phyloP scores from a whole-genome alignment of 2,113 vertebrate species.

The Plotosus lineatus region DNA sequence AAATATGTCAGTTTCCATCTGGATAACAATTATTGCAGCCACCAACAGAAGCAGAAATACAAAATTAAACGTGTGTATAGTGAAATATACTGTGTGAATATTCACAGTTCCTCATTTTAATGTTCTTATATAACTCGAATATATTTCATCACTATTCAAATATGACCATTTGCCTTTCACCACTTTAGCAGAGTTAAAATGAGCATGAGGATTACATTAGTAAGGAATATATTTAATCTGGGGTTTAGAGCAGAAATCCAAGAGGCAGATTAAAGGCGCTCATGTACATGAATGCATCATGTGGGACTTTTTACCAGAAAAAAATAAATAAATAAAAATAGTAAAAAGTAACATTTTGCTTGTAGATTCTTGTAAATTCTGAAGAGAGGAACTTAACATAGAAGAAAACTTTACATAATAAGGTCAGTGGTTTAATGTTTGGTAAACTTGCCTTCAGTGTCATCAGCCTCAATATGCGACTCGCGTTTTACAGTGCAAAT shows the following conservation, averaged over 20 bases:
- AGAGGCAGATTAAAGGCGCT: conserved; percentile 30
- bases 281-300: not conserved
- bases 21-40: not conserved
- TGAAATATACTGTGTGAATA: not conserved
- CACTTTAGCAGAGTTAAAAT: conserved; percentile 10
- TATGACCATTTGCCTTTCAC: not conserved
- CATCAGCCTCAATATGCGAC: not conserved
- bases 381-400: not conserved
- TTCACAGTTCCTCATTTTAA: not conserved
- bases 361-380: not conserved
- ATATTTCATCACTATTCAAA: conserved; percentile 4
- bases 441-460: not conserved
- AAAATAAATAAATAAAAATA: too few species aligned
- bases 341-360: not conserved
- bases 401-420: not conserved
- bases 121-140: not conserved
- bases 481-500: not conserved
- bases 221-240: conserved; percentile 40
- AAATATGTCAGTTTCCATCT: not conserved
- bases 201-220: conserved; percentile 30
- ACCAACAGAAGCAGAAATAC: not conserved
- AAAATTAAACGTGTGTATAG: not conserved
- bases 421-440: not conserved
- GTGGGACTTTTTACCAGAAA: not conserved
- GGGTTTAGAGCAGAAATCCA: conserved; percentile 25